A percentile compares a stretch with the other conserved stretches of the same genome.
Conservation (phyloP, 2,113 vertebrate genomes). For the Spheniscus mendiculus region DNA sequence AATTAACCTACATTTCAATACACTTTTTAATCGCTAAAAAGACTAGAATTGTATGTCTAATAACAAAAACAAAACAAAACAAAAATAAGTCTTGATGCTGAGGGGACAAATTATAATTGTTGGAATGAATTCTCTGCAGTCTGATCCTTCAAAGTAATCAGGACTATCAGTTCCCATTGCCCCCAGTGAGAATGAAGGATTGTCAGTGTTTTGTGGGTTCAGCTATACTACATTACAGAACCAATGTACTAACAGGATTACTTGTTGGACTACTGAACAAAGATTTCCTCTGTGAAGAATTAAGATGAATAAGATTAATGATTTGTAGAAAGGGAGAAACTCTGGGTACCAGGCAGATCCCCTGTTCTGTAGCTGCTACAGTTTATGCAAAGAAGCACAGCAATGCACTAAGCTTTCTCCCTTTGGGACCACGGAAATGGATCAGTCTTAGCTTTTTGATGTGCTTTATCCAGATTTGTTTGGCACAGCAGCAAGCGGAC, state of each 20-base stretch:
- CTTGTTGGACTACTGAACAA: background rate
- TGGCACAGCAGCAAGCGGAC: background rate
- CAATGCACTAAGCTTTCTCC: background rate
- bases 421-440: background rate
- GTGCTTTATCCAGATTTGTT: constrained; percentile 1
- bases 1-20: background rate
- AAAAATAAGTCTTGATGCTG: background rate
- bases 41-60: background rate
- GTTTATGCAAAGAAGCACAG: background rate
- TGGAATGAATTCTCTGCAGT: background rate
- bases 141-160: background rate
- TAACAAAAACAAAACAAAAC: background rate
- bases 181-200: background rate
- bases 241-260: background rate
- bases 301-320: background rate
- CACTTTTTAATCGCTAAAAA: background rate
- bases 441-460: background rate
- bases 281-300: background rate
- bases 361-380: background rate
- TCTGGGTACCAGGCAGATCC: background rate
- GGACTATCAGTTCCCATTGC: background rate
- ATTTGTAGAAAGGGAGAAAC: background rate
- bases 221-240: background rate
- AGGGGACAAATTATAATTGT: background rate
- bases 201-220: background rate